Percentiles rank a stretch among this genome's conserved stretches.
Conservation (phyloP, 2,113 vertebrate genomes). For the Pogonocichla stellata region DNA sequence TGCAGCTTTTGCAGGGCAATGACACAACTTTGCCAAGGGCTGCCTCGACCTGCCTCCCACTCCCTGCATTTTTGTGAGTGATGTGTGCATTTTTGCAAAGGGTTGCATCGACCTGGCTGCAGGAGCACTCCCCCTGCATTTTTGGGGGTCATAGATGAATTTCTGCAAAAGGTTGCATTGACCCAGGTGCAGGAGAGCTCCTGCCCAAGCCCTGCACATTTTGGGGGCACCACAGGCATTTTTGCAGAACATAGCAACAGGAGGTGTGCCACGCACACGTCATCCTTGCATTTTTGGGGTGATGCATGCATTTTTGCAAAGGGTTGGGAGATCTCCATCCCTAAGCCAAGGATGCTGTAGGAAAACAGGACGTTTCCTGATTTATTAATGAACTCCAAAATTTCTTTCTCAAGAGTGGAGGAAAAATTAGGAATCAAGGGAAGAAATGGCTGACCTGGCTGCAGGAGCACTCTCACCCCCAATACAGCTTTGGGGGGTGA, state of each 20-base stretch:
- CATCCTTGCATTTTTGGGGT: neutral
- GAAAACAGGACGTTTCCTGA: rapidly evolving
- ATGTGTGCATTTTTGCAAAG: neutral
- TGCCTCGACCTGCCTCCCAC: neutral
- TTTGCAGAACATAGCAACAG: neutral
- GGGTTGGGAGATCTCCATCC: neutral
- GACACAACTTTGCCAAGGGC: neutral
- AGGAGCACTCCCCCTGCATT: neutral
- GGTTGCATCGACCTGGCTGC: neutral
- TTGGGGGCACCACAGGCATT: too few relatives aligned
- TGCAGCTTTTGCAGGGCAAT: neutral
- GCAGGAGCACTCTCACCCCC: neutral
- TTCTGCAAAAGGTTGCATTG: neutral
- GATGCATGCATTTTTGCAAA: neutral
- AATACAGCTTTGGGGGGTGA: neutral
- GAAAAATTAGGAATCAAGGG: neutral
- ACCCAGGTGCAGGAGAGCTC: neutral
- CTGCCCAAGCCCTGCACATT: neutral
- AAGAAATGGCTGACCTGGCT: neutral
- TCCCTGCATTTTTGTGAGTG: neutral
- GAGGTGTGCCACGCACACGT: neutral
- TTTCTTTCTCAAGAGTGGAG: rapidly evolving
- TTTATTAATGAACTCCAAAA: neutral
- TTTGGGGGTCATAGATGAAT: neutral
- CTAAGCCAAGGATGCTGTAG: neutral